These are phyloP conservation scores for Cherax destructor DNA, from an alignment of 1,140 invertebrate species.

Conservation along the genomic window DNA sequence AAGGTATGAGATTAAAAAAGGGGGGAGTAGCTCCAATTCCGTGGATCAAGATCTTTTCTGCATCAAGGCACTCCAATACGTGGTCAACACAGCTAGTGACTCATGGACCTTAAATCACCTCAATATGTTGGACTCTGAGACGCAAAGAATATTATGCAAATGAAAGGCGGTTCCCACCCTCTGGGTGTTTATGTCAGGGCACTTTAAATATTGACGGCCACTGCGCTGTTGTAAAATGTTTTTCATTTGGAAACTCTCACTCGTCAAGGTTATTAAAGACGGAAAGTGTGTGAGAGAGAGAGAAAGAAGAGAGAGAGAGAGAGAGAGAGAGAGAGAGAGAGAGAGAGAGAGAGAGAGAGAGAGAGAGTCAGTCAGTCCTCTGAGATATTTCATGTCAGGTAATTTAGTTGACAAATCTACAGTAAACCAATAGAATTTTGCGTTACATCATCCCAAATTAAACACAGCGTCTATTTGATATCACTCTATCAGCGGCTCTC, in stretches of 20 bases:
- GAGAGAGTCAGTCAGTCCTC: not conserved
- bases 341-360: conserved; percentile 9
- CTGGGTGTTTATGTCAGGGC: not conserved
- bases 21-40: no score
- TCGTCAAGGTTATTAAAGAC: conserved; percentile 8
- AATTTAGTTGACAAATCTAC: no score
- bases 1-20: no score
- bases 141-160: not conserved
- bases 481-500: no score
- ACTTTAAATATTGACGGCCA: not conserved
- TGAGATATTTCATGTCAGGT: no score
- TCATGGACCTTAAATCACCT: not conserved
- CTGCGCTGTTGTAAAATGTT: not conserved
- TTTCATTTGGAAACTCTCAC: not conserved
- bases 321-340: not conserved
- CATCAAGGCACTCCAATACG: no score
- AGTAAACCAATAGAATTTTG: no score
- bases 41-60: no score
- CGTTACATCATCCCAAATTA: no score
- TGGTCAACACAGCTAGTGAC: no score
- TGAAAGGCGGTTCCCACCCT: not conserved
- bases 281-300: not conserved
- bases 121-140: not conserved
- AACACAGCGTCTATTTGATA: no score
- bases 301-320: not conserved